phyloP scores from a whole-genome alignment of 2,888 invertebrate species.

The Harpalus rubripes region DNA sequence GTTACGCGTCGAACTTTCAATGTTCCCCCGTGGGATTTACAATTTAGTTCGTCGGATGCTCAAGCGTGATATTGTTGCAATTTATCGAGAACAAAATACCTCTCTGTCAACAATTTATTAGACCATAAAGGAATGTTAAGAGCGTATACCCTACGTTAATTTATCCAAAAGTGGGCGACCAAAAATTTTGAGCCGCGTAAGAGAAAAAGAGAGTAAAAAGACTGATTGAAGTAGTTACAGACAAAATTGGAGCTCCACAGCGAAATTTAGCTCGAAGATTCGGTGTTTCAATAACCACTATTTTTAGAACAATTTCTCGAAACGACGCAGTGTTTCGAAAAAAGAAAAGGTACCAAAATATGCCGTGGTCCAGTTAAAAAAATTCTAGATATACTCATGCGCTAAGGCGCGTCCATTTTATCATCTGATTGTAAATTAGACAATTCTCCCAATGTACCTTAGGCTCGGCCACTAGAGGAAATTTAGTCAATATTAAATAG shows the following conservation, averaged over 20 bases:
- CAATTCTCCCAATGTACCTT: constrained; percentile 63
- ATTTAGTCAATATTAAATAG: constrained; percentile 55
- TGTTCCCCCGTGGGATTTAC: no score
- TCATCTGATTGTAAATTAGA: constrained; percentile 32
- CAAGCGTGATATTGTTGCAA: not conserved
- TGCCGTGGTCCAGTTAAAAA: not conserved
- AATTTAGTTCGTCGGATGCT: not conserved
- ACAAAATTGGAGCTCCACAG: not conserved
- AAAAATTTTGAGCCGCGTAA: not conserved
- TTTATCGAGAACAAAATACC: not conserved
- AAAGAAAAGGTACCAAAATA: not conserved
- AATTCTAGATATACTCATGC: no score
- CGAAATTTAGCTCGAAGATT: not conserved
- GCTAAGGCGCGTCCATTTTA: no score
- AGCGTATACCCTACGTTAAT: not conserved
- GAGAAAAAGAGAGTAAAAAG: not conserved
- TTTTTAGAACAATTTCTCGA: not conserved
- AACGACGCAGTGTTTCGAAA: not conserved
- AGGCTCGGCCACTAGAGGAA: constrained; percentile 62
- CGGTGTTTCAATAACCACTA: not conserved
- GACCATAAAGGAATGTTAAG: not conserved
- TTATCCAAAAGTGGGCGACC: not conserved
- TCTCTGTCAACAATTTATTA: not conserved
- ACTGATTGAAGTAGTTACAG: not conserved
- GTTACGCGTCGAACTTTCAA: no score